A percentile compares a stretch with the other conserved stretches of the same genome.
phyloP scores from a whole-genome alignment of 1,140 invertebrate species.

The Scaptodrosophila lebanonensis region DNA sequence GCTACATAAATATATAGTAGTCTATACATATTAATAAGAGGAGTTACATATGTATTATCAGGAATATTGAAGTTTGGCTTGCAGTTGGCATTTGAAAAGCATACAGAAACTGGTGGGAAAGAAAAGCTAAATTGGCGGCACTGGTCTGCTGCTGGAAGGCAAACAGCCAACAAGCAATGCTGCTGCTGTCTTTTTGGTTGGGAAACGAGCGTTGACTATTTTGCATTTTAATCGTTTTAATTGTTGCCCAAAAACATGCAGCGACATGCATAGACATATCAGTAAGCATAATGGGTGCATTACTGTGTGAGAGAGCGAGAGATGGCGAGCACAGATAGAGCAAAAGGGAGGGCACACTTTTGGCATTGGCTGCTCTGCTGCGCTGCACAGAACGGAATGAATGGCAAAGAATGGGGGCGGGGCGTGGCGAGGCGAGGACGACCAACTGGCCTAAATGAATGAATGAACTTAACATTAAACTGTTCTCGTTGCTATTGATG shows the following conservation, averaged over 20 bases:
- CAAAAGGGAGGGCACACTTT: background rate
- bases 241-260: slow-evolving; percentile 19
- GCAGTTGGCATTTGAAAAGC: too few relatives aligned
- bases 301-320: too few relatives aligned
- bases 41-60: too few relatives aligned
- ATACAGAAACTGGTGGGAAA: too few relatives aligned
- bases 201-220: slow-evolving; percentile 38
- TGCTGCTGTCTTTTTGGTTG: slow-evolving; percentile 12
- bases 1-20: too few relatives aligned
- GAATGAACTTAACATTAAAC: slow-evolving; percentile 57
- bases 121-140: too few relatives aligned
- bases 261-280: too few relatives aligned
- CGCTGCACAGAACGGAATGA: background rate
- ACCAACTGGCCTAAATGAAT: slow-evolving; percentile 30
- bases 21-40: too few relatives aligned
- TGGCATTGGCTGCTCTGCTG: background rate
- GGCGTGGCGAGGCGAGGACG: too few relatives aligned
- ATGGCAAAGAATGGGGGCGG: too few relatives aligned
- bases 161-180: slow-evolving; percentile 14
- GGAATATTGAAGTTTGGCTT: too few relatives aligned
- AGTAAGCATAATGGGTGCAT: background rate
- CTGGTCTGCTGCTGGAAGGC: too few relatives aligned
- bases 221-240: slow-evolving; percentile 71
- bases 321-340: background rate
- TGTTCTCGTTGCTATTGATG: slow-evolving; percentile 4